phyloP scores from a whole-genome alignment of 2,113 vertebrate genomes.

The Callorhinus ursinus region DNA sequence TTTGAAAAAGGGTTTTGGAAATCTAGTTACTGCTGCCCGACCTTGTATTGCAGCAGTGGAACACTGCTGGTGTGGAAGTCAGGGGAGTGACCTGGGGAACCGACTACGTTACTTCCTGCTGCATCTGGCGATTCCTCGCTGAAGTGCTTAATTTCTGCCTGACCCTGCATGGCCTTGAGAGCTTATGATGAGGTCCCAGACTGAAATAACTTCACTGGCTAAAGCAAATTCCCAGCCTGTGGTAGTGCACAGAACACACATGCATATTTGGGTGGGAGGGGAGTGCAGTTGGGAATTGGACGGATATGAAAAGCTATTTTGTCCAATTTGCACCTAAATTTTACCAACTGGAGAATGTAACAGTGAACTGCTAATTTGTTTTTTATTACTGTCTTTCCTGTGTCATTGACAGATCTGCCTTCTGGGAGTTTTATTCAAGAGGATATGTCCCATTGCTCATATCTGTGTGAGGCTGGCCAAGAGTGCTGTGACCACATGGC shows the following conservation, averaged over 20 bases:
- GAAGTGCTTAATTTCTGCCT: slow-evolving; percentile 52
- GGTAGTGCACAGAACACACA: background rate
- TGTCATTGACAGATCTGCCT: slow-evolving; percentile 90
- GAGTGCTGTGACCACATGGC: slow-evolving; percentile 98
- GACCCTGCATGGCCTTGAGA: slow-evolving; percentile 49
- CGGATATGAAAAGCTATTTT: slow-evolving; percentile 22
- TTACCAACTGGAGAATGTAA: background rate
- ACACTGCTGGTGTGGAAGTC: background rate
- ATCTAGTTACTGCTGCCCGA: slow-evolving; percentile 10
- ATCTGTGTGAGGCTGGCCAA: slow-evolving; percentile 91
- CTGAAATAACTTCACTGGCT: slow-evolving; percentile 48
- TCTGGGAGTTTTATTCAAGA: slow-evolving; percentile 98
- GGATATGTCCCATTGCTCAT: slow-evolving; percentile 91
- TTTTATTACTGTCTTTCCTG: slow-evolving; percentile 5
- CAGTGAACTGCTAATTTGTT: background rate
- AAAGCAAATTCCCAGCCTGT: slow-evolving; percentile 14
- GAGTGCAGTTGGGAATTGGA: slow-evolving; percentile 16
- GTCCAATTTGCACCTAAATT: background rate
- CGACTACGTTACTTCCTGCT: slow-evolving; percentile 37
- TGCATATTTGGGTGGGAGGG: background rate
- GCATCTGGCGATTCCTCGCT: slow-evolving; percentile 55
- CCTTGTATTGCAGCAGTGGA: background rate
- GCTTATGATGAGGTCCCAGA: slow-evolving; percentile 47
- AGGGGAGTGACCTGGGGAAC: background rate
- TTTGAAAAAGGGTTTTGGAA: slow-evolving; percentile 18